Conservation (phyloP, 2,888 invertebrate species). For the Epirrhoe alternata region DNA sequence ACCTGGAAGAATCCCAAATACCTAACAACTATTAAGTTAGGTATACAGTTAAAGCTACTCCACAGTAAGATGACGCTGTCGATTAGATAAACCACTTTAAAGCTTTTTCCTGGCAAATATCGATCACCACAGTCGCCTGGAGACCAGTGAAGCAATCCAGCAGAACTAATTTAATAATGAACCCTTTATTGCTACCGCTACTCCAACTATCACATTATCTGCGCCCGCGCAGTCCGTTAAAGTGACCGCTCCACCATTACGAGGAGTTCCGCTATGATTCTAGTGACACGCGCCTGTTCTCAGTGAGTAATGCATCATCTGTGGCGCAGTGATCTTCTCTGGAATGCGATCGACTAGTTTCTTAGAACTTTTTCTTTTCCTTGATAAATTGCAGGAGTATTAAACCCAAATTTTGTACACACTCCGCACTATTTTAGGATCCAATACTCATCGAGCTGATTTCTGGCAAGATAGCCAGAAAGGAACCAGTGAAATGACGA, state of each 20-base stretch:
- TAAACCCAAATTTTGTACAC: neutral
- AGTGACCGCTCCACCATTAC: conserved; percentile 34
- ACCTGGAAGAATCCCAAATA: too few species aligned
- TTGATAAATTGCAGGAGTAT: neutral
- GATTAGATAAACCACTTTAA: neutral
- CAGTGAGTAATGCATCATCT: conserved; percentile 14
- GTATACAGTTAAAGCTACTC: neutral
- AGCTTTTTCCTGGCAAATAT: neutral
- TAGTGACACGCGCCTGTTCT: conserved; percentile 27
- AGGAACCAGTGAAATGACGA: neutral
- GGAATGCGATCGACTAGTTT: conserved; percentile 28
- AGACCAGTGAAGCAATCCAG: conserved; percentile 11
- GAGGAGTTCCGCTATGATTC: conserved; percentile 28
- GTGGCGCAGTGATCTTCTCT: conserved; percentile 19
- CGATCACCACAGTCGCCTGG: neutral
- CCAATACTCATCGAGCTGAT: neutral
- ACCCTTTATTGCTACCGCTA: conserved; percentile 24
- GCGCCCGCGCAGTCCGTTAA: conserved; percentile 30
- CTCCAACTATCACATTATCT: conserved; percentile 14
- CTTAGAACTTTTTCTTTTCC: conserved; percentile 11
- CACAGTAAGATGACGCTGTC: neutral
- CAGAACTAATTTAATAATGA: conserved; percentile 34
- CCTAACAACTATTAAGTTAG: too few species aligned
- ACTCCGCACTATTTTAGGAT: neutral
- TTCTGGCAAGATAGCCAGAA: neutral